phyloP scores from a whole-genome alignment of 2,888 invertebrate species.

The Hypsopygia costalis region DNA sequence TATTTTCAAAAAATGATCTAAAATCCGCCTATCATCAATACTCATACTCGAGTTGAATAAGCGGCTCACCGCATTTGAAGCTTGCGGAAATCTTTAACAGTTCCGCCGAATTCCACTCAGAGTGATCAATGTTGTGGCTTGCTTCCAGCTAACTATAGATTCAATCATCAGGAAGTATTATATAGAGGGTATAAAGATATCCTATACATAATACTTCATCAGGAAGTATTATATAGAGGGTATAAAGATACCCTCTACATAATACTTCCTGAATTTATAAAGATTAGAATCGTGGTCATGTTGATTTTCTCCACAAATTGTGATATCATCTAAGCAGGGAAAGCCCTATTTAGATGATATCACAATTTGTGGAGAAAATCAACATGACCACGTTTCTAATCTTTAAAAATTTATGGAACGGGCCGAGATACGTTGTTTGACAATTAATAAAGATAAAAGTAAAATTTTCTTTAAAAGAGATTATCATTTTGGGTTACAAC shows the following conservation, averaged over 20 bases:
- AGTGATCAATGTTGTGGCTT: constrained; percentile 12
- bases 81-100: constrained; percentile 1
- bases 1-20: not conserved
- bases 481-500: not conserved
- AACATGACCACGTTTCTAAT: constrained; percentile 16
- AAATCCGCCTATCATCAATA: not conserved
- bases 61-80: not conserved
- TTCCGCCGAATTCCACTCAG: constrained; percentile 7
- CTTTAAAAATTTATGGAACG: constrained; percentile 2
- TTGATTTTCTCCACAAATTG: constrained; percentile 15
- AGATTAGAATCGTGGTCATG: constrained; percentile 17
- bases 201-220: too few species aligned
- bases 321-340: constrained; percentile 20
- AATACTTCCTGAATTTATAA: not conserved
- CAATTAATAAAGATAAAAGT: too few species aligned
- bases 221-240: constrained; percentile 10
- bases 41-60: not conserved
- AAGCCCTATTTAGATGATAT: constrained; percentile 21
- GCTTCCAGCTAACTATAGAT: too few species aligned
- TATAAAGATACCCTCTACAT: too few species aligned
- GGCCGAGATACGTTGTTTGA: too few species aligned
- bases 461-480: too few species aligned
- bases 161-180: constrained; percentile 10
- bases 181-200: constrained; percentile 10
- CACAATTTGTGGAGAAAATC: constrained; percentile 16